These are phyloP conservation scores for Crossocerus cetratus DNA, from an alignment of 2,888 invertebrate species.

Conservation along the genomic window DNA sequence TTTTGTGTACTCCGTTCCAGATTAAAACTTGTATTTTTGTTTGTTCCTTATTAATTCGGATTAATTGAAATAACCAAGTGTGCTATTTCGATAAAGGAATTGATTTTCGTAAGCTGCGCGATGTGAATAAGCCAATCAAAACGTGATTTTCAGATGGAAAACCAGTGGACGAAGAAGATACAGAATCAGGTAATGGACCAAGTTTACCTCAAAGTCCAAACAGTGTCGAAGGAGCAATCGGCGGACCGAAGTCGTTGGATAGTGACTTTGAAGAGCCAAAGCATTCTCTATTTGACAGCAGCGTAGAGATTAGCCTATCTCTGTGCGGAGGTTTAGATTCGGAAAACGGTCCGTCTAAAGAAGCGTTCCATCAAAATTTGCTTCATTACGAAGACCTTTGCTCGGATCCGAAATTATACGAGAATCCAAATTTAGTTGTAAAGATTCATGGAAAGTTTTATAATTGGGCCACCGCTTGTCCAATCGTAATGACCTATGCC, in stretches of 20 bases:
- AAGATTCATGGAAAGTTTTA: slow-evolving; percentile 92
- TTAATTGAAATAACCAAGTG: no score
- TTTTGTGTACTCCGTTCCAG: no score
- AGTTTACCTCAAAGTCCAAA: slow-evolving; percentile 96
- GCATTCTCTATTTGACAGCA: slow-evolving; percentile 71
- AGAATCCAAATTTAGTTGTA: slow-evolving; percentile 90
- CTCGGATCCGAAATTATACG: slow-evolving; percentile 85
- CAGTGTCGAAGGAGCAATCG: slow-evolving; percentile 88
- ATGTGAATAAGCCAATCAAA: no score
- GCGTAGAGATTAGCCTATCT: slow-evolving; percentile 84
- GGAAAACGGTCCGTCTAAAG: slow-evolving; percentile 79
- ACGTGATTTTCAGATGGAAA: slow-evolving; percentile 60
- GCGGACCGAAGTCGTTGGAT: slow-evolving; percentile 85
- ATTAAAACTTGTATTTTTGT: no score
- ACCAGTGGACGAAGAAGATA: slow-evolving; percentile 89
- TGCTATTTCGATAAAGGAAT: no score
- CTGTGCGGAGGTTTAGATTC: slow-evolving; percentile 84
- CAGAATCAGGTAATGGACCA: slow-evolving; percentile 97
- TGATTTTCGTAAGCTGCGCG: no score
- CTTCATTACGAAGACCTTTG: slow-evolving; percentile 80
- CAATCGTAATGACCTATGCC: slow-evolving; percentile 91
- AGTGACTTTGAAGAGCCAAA: slow-evolving; percentile 90
- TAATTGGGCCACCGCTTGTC: slow-evolving; percentile 94
- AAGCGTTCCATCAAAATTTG: slow-evolving; percentile 81
- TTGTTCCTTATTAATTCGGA: no score